These are phyloP conservation scores for Xiphophorus hellerii DNA, from an alignment of 2,113 vertebrate species.

Conservation along the genomic window DNA sequence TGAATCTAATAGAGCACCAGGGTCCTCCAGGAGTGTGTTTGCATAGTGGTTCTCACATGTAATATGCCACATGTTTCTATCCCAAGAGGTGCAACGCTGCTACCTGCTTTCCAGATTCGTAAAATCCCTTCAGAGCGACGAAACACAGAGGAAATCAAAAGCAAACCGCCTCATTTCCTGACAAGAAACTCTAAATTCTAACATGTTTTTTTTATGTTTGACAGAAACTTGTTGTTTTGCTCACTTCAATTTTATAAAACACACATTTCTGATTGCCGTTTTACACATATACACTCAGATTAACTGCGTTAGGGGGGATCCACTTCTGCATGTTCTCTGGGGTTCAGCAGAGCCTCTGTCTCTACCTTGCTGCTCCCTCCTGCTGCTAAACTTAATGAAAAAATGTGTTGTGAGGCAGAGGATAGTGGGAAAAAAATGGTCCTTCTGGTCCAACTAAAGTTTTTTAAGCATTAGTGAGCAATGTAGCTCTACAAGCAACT, in stretches of 20 bases:
- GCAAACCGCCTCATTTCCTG: slow-evolving; percentile 26
- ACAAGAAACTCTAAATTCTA: slow-evolving; percentile 2
- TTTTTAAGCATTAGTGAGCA: neutral
- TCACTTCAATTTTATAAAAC: neutral
- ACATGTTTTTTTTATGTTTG: neutral
- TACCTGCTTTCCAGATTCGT: slow-evolving; percentile 37
- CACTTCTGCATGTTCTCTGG: slow-evolving; percentile 13
- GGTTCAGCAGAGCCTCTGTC: neutral
- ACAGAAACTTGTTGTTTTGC: neutral
- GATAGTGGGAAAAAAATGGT: neutral
- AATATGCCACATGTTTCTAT: slow-evolving; percentile 33
- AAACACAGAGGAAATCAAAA: slow-evolving; percentile 20
- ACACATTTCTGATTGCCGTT: slow-evolving; percentile 5
- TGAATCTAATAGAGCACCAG: slow-evolving; percentile 56
- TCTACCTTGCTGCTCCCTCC: slow-evolving; percentile 3
- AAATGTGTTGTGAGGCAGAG: neutral
- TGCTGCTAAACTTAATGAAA: slow-evolving; percentile 6
- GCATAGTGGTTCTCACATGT: slow-evolving; percentile 29
- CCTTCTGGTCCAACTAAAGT: neutral
- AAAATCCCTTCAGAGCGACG: slow-evolving; percentile 36
- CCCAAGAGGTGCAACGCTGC: slow-evolving; percentile 4
- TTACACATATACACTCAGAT: neutral
- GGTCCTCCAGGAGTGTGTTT: slow-evolving; percentile 25
- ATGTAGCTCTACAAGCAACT: neutral
- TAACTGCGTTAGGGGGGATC: neutral